Conservation (phyloP, 2,113 vertebrate genomes). For the Lethenteron reissneri region DNA sequence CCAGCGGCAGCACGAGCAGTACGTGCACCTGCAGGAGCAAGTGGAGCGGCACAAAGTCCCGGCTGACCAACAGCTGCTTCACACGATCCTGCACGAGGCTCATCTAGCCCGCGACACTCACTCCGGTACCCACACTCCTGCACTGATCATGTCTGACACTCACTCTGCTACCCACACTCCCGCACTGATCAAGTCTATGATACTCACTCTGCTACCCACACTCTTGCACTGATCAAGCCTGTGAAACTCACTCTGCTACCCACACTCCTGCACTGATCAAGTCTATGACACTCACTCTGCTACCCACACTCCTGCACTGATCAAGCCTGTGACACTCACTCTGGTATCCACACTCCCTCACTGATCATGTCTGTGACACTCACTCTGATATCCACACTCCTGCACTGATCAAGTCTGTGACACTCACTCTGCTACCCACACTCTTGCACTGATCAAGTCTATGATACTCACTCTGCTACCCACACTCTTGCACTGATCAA, state of each 20-base stretch:
- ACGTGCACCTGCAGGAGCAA: conserved; percentile 75
- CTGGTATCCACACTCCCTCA: too few relatives aligned
- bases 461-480: conserved; percentile 8
- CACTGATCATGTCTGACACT: neutral
- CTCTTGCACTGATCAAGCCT: neutral
- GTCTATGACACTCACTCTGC: conserved; percentile 66
- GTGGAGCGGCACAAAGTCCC: conserved; percentile 90
- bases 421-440: too few relatives aligned
- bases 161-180: conserved; percentile 36
- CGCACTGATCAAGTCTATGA: conserved; percentile 96
- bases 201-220: neutral
- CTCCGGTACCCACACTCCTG: neutral
- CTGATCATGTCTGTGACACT: too few relatives aligned
- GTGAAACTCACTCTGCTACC: conserved; percentile 9
- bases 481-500: conserved; percentile 94
- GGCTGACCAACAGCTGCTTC: conserved; percentile 82
- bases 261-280: conserved; percentile 94
- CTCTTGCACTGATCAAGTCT: neutral
- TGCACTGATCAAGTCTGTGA: too few relatives aligned
- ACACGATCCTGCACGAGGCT: conserved; percentile 94
- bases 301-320: neutral
- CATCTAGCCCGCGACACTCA: conserved; percentile 98
- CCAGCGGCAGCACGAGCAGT: conserved; percentile 96
- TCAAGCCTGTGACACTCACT: too few relatives aligned
- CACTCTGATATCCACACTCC: too few relatives aligned